Evolutionary conservation across 2,797 vertebrate genomes (phyloP).

Genomic region (Vipera latastei): DNA sequence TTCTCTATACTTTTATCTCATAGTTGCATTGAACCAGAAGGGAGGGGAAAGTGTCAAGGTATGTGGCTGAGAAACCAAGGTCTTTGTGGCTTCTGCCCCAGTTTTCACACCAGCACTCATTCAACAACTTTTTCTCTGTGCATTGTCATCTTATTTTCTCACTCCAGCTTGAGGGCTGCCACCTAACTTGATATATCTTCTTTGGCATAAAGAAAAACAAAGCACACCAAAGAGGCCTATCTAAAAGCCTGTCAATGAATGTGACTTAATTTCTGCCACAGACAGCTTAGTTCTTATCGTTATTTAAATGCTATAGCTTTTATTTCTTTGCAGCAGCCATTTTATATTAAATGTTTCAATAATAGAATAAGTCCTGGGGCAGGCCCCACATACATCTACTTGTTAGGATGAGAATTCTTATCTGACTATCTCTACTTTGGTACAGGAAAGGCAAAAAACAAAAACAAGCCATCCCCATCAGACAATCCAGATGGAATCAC

Average conservation of each 20-base stretch:
- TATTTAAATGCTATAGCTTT: neutral
- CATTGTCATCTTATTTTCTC: neutral
- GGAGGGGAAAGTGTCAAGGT: too few relatives aligned
- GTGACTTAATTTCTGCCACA: neutral
- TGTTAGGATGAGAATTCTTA: slow-evolving; percentile 3
- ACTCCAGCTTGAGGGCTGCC: neutral
- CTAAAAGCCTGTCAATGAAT: neutral
- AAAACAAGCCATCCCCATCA: neutral
- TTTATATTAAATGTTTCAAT: slow-evolving; percentile 2
- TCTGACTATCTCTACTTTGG: slow-evolving; percentile 23
- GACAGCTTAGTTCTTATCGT: neutral
- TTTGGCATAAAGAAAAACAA: neutral
- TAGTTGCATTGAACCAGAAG: neutral
- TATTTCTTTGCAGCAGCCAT: neutral
- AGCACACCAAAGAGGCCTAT: neutral
- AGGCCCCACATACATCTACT: slow-evolving; percentile 1
- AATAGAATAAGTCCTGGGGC: slow-evolving; percentile 26
- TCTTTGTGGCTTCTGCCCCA: neutral
- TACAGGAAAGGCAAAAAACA: slow-evolving; percentile 2
- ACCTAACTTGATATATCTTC: neutral
- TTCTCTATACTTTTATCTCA: neutral
- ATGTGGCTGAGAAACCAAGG: neutral
- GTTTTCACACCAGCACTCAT: neutral
- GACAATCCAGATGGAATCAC: slow-evolving; percentile 42
- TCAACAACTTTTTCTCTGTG: neutral